phyloP scores from a whole-genome alignment of 2,888 invertebrate genomes.

The Plusia festucae region DNA sequence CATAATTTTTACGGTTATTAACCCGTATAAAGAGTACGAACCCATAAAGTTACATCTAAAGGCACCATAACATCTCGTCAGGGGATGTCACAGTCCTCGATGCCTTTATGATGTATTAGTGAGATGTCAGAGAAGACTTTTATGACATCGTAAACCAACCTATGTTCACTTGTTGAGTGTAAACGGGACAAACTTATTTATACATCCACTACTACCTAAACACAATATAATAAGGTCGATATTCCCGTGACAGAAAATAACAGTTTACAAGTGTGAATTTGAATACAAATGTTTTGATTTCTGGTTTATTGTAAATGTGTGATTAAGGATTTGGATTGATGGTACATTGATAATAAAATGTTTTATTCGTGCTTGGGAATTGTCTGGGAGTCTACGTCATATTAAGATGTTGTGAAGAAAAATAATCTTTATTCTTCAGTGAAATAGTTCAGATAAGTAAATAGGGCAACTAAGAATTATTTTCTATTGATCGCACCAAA shows the following conservation, averaged over 20 bases:
- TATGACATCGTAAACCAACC: constrained; percentile 82
- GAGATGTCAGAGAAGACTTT: constrained; percentile 80
- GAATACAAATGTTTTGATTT: constrained; percentile 62
- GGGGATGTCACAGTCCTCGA: constrained; percentile 61
- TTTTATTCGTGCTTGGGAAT: constrained; percentile 20
- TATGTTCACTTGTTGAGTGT: constrained; percentile 85
- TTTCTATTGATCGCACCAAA: neutral
- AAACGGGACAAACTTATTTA: constrained; percentile 32
- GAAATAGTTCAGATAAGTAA: neutral
- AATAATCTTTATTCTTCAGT: neutral
- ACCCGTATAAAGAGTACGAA: constrained; percentile 66
- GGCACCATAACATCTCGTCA: constrained; percentile 66
- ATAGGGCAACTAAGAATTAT: neutral
- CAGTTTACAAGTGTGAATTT: constrained; percentile 46
- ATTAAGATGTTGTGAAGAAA: neutral
- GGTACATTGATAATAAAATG: constrained; percentile 46
- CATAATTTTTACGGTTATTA: constrained; percentile 71
- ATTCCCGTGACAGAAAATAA: constrained; percentile 2
- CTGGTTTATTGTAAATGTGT: constrained; percentile 36
- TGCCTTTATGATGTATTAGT: constrained; percentile 85
- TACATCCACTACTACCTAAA: constrained; percentile 32
- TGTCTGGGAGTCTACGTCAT: too few species aligned
- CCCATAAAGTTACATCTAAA: constrained; percentile 66
- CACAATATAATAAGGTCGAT: constrained; percentile 30
- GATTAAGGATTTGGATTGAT: constrained; percentile 57